phyloP scores from a whole-genome alignment of 2,888 invertebrate species.

The Ferrisia virgata region DNA sequence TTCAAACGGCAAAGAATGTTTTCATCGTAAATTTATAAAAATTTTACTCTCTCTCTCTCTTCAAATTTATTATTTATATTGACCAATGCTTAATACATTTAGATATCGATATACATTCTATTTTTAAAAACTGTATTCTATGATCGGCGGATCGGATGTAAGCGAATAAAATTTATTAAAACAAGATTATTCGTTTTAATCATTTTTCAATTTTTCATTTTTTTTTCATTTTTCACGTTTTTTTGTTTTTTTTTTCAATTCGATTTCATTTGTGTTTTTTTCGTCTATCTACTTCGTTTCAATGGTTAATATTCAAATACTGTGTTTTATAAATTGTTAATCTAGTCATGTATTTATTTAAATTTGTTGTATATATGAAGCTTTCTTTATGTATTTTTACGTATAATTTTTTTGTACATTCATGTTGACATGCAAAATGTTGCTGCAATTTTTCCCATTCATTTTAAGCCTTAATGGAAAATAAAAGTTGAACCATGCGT shows the following conservation, averaged over 20 bases:
- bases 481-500: not conserved
- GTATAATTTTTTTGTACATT: slow-evolving; percentile 27
- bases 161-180: not conserved
- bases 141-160: not conserved
- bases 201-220: not conserved
- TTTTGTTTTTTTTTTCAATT: not conserved
- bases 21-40: not conserved
- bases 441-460: not conserved
- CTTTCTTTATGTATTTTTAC: slow-evolving; percentile 32
- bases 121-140: not conserved
- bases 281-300: not conserved
- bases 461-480: not conserved
- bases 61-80: not conserved
- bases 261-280: not conserved
- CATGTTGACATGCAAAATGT: slow-evolving; percentile 25
- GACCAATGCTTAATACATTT: not conserved
- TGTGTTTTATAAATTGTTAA: slow-evolving; percentile 4
- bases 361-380: slow-evolving; percentile 33
- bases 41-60: not conserved
- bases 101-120: not conserved
- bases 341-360: slow-evolving; percentile 28
- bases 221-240: not conserved
- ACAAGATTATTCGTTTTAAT: not conserved
- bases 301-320: not conserved
- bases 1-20: not conserved